Evolutionary conservation across 2,113 vertebrate genomes (phyloP), one percentile per base, ranked within the genome.

Genomic region (Gymnobelideus leadbeateri): DNA sequence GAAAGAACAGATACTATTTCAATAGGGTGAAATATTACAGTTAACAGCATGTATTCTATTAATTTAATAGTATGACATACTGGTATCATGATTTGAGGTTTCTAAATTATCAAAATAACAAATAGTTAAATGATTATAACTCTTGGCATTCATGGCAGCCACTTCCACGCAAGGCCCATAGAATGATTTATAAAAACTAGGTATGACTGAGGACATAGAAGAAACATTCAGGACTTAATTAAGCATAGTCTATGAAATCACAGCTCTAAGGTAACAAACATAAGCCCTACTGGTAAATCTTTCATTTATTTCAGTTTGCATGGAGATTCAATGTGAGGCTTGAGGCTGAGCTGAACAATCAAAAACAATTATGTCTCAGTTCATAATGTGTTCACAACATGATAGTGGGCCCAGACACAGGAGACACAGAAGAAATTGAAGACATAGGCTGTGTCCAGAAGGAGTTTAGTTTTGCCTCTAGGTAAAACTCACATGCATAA

Each of bases 111-210:
- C 57, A 51, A 77, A 43, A 77, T 49, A 77, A 77, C 16, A 47
- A 96, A 94, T 92, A 94, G 92, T 96, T 95, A 96, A 96, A 95
- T 89, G 54, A 94, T 95, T 96, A 92, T 68, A 93, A 92, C 96
- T 68, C 31, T 97, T 97, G 91, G 91, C 68, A 96, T 96, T 49
- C 16, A 95, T 94, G 96, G 94, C 92, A 97, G 97, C 96, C 95
- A 93, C 89, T 94, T 96, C 57, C 51, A 95, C 50, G 37, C n/a
- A 95, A 95, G 91, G 92, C 93, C 77, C 92, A 55, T 93, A 97
- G 95, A 95, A 43, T 96, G 93, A 94, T 93, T 97, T 96, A 97
- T 95, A n/a, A 84, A n/a, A 84, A 84, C 68, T 84, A 84, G 68
- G n/a, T 37, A 84, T 84, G 68, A 92, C 49, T 24, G 91, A 94